Evolutionary conservation across 1,140 invertebrate genomes (phyloP).

Genomic region (Goniozus legneri): DNA sequence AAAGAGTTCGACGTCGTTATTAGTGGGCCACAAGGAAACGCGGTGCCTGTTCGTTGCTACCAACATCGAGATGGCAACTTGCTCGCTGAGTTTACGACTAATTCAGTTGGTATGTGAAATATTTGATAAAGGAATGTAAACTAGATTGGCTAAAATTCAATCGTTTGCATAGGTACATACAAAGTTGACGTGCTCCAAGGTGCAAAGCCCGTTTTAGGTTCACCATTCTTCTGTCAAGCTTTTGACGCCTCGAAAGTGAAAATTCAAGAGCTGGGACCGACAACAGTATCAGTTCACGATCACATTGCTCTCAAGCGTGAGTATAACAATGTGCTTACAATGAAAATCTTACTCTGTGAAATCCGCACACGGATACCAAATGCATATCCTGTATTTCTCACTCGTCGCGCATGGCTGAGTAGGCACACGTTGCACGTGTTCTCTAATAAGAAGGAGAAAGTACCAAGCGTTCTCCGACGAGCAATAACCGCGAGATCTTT

Average conservation of each 20-base stretch:
- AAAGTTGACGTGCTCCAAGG: conserved; percentile 88
- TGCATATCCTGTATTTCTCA: background rate
- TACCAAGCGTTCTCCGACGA: conserved; percentile 28
- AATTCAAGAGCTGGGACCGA: conserved; percentile 69
- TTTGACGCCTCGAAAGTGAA: conserved; percentile 83
- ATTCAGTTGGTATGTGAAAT: conserved; percentile 56
- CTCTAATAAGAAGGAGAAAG: conserved; percentile 26
- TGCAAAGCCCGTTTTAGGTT: conserved; percentile 87
- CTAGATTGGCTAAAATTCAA: background rate
- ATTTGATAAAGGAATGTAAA: background rate
- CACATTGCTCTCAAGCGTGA: conserved; percentile 79
- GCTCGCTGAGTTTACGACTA: conserved; percentile 87
- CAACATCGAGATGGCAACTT: conserved; percentile 92
- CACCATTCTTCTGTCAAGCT: conserved; percentile 93
- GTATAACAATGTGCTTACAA: no score
- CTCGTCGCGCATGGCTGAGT: background rate
- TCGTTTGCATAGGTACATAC: conserved; percentile 60
- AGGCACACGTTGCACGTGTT: background rate
- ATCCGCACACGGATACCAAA: no score
- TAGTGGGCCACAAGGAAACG: conserved; percentile 81
- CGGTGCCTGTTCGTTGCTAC: conserved; percentile 90
- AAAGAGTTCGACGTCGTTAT: conserved; percentile 90
- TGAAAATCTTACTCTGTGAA: no score
- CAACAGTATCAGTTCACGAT: conserved; percentile 80
- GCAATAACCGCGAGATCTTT: conserved; percentile 26